A percentile compares a stretch with the other conserved stretches of the same genome.
These are phyloP conservation scores for Drosophila emarginata DNA, from an alignment of 2,888 invertebrate species.

Conservation along the genomic window DNA sequence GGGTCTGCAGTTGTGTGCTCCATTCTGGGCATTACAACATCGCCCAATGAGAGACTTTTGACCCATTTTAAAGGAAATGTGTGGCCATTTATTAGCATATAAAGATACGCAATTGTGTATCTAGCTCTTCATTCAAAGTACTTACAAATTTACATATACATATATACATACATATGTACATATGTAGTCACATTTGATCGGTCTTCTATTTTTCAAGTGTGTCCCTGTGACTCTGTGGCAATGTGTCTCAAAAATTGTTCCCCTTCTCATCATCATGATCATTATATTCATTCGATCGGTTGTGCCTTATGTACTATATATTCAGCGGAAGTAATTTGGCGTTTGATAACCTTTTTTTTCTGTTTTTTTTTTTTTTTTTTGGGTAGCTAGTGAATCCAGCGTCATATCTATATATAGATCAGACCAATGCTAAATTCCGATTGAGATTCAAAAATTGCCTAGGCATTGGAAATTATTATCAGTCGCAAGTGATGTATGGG, in stretches of 20 bases:
- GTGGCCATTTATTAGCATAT: conserved; percentile 72
- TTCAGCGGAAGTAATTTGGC: conserved; percentile 36
- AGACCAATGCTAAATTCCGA: conserved; percentile 35
- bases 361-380: conserved; percentile 36
- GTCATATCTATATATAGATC: conserved; percentile 70
- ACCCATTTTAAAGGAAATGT: conserved; percentile 81
- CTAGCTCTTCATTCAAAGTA: conserved; percentile 19
- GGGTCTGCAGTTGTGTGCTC: conserved; percentile 7
- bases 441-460: conserved; percentile 31
- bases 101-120: conserved; percentile 72
- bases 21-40: conserved; percentile 61
- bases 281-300: conserved; percentile 27
- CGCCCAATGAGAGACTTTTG: conserved; percentile 81
- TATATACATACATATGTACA: background rate
- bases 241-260: background rate
- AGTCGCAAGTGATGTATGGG: conserved; percentile 35
- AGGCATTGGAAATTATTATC: conserved; percentile 30
- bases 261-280: conserved; percentile 27
- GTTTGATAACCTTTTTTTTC: conserved; percentile 37
- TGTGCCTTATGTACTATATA: background rate
- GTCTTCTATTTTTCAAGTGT: conserved; percentile 64
- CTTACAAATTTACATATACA: background rate
- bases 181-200: conserved; percentile 11
- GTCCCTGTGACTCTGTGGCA: conserved; percentile 35
- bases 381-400: conserved; percentile 38